Conservation (phyloP, 2,797 vertebrate genomes). For the Myotis findleyi region DNA sequence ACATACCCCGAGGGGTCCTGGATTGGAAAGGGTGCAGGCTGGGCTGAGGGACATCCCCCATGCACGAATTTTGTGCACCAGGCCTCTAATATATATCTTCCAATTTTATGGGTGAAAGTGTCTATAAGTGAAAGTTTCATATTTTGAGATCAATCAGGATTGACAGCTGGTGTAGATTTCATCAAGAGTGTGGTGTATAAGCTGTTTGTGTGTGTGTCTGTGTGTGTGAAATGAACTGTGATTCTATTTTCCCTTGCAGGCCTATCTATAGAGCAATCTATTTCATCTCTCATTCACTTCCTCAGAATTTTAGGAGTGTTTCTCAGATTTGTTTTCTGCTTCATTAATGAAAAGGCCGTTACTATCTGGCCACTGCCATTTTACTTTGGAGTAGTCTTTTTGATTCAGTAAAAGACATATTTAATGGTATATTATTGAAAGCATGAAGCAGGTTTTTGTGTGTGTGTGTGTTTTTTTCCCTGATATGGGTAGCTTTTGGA, state of each 20-base stretch:
- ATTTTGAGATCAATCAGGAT: conserved; percentile 50
- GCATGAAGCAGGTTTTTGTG: not conserved
- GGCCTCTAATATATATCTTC: not conserved
- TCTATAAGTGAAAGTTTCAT: conserved; percentile 24
- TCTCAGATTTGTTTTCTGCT: conserved; percentile 48
- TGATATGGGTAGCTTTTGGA: not conserved
- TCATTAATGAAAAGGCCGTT: conserved; percentile 43
- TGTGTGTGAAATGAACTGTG: not conserved
- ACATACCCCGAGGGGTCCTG: no score
- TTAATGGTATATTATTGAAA: not conserved
- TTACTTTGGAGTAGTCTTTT: conserved; percentile 46
- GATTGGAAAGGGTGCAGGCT: no score
- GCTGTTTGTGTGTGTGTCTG: not conserved
- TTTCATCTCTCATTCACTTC: conserved; percentile 33
- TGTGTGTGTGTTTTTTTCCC: not conserved
- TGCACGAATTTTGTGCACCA: no score
- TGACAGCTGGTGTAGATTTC: conserved; percentile 33
- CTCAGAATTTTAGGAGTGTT: not conserved
- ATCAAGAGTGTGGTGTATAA: not conserved
- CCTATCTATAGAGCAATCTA: not conserved
- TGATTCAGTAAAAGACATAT: not conserved
- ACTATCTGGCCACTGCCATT: not conserved
- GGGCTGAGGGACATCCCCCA: no score
- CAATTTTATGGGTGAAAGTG: conserved; percentile 47
- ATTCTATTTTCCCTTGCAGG: not conserved